phyloP scores from a whole-genome alignment of 2,797 vertebrate species.

The Pteropus rufus region DNA sequence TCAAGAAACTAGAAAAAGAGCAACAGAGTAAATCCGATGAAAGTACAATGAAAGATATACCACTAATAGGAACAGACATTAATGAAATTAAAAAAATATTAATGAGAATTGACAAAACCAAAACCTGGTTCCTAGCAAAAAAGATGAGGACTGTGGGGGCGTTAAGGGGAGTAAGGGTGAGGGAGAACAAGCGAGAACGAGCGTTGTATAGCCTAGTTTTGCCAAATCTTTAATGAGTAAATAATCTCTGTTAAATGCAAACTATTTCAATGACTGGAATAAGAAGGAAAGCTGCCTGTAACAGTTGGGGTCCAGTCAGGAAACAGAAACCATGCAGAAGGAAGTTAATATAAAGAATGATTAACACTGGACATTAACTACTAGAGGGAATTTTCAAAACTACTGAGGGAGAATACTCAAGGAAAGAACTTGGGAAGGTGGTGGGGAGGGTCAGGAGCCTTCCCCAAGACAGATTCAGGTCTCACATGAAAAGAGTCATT shows the following conservation, averaged over 20 bases:
- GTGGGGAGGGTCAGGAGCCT: too few relatives aligned
- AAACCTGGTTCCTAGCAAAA: not conserved
- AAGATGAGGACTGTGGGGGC: not conserved
- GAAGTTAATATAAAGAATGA: not conserved
- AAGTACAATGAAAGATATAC: not conserved
- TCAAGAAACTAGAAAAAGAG: constrained; percentile 2
- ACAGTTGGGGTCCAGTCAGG: not conserved
- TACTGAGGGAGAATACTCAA: not conserved
- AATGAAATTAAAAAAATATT: not conserved
- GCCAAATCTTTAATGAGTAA: not conserved
- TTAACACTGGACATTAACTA: not conserved
- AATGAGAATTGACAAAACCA: not conserved
- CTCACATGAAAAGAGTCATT: not conserved
- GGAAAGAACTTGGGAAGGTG: not conserved
- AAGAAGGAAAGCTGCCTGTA: not conserved
- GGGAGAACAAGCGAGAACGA: not conserved
- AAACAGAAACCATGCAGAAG: not conserved
- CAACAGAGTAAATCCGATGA: not conserved
- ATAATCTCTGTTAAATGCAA: not conserved
- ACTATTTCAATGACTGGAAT: not conserved
- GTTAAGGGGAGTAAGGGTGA: not conserved
- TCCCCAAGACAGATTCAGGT: not conserved
- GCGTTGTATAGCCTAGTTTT: not conserved
- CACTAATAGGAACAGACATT: not conserved
- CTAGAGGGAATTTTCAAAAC: not conserved